Base-by-base conservation (phyloP, 2,888 invertebrate species). In the Lydus trimaculatus region DNA sequence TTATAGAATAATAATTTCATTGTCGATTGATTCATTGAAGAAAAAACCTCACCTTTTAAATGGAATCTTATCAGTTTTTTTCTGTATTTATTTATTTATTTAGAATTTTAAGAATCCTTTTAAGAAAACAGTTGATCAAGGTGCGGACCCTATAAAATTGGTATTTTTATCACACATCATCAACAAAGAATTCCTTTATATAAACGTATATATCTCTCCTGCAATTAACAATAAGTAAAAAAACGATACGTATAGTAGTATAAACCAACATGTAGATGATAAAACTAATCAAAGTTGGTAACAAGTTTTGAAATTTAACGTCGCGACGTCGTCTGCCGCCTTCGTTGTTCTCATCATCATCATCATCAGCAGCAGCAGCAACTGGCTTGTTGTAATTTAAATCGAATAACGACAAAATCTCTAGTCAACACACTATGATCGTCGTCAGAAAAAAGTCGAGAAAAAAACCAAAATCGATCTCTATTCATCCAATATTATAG, bases 251-350 rank as follows among this genome's bases (percentile, higher is more conserved):
- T 43, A 43, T n/a, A n/a, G n/a, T n/a, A n/a, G n/a, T n/a, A n/a
- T n/a, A 43, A 43, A 43, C 62, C 25, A 62, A 60, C 64, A 65
- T 70, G 56, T 63, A 70, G 66, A 74, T 71, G 71, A 75, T 74
- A 74, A 75, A 77, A 77, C 75, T 77, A 77, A 77, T 77, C 75
- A 74, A 77, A 77, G 72, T 77, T 77, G 64, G 73, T 70, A 76
- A 75, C 74, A 77, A 77, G 76, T 75, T 72, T 63, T 56, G 66
- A 58, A 60, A 61, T 75, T 61, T 61, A 59, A 63, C 64, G 28
- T 64, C 66, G n/a, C 43, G 43, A 43, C 43, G 43, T 6, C 43
- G 43, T 43, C 43, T 36, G 15, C 13, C 36, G 36, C 9, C 33
- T 0, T 43, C 43, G 43, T 43, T 15, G 36, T 13, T 36, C 4